Evolutionary conservation across 2,888 invertebrate genomes (phyloP).

Genomic region (Heliconius ethilla): DNA sequence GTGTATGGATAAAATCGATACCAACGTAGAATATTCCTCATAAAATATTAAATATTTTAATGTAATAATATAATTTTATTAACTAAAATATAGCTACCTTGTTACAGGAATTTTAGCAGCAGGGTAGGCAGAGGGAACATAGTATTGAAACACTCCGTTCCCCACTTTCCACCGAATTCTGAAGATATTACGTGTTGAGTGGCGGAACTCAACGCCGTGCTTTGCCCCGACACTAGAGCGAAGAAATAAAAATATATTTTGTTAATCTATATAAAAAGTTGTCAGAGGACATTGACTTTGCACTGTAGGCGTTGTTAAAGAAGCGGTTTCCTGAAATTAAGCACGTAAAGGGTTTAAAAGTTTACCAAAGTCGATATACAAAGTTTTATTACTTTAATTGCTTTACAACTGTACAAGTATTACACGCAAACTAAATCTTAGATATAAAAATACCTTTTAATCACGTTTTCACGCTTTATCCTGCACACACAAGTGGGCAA

Average conservation of each 20-base stretch:
- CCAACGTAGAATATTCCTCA: too few relatives aligned
- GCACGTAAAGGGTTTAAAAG: constrained; percentile 1
- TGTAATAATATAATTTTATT: too few relatives aligned
- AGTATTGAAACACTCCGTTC: too few relatives aligned
- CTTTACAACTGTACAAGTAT: not conserved
- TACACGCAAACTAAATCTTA: not conserved
- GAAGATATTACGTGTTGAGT: too few relatives aligned
- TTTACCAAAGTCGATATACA: not conserved
- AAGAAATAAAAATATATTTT: not conserved
- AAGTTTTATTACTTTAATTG: constrained; percentile 6
- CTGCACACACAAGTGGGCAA: not conserved
- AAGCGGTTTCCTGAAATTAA: constrained; percentile 9
- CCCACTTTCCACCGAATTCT: too few relatives aligned
- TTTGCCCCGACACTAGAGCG: too few relatives aligned
- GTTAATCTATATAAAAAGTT: not conserved
- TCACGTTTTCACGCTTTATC: not conserved
- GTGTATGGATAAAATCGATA: too few relatives aligned
- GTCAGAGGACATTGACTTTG: not conserved
- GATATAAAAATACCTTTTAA: not conserved
- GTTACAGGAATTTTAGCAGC: too few relatives aligned
- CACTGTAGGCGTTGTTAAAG: not conserved
- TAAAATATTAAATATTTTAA: too few relatives aligned
- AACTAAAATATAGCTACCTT: too few relatives aligned
- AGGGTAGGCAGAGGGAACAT: too few relatives aligned
- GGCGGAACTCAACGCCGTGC: too few relatives aligned